A percentile compares a stretch with the other conserved stretches of the same genome.
phyloP scores from a whole-genome alignment of 2,797 vertebrate species.

The Sebastes dallii region DNA sequence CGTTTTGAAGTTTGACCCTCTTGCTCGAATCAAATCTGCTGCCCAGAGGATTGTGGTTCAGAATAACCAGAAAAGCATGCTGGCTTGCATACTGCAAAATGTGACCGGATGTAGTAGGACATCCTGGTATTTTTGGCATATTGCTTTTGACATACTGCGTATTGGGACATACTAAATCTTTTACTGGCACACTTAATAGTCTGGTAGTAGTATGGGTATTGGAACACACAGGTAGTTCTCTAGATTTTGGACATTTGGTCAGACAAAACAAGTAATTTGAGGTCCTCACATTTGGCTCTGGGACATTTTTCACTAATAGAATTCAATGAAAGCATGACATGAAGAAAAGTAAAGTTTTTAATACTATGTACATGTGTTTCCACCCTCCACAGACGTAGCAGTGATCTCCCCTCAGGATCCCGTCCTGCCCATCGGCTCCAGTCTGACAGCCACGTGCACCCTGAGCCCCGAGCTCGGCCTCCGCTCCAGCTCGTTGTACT shows the following conservation, averaged over 20 bases:
- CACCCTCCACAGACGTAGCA: constrained; percentile 80
- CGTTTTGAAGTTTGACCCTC: too few relatives aligned
- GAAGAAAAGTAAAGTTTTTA: background rate
- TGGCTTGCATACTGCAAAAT: too few relatives aligned
- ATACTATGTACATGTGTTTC: constrained; percentile 1
- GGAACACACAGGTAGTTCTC: background rate
- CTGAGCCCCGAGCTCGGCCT: constrained; percentile 79
- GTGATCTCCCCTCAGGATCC: constrained; percentile 92
- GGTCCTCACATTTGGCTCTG: background rate
- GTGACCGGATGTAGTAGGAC: too few relatives aligned
- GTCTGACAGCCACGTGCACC: constrained; percentile 88
- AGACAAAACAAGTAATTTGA: background rate
- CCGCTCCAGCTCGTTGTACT: constrained; percentile 85
- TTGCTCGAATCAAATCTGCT: too few relatives aligned
- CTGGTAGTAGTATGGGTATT: too few relatives aligned
- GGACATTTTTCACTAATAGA: background rate
- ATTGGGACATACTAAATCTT: too few relatives aligned
- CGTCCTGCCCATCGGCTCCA: constrained; percentile 88
- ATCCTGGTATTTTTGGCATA: too few relatives aligned
- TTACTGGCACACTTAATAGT: too few relatives aligned
- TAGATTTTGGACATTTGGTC: background rate
- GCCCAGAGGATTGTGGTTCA: too few relatives aligned
- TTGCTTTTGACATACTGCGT: too few relatives aligned
- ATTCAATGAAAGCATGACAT: background rate
- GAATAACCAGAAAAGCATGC: too few relatives aligned